phyloP scores from a whole-genome alignment of 2,797 vertebrate species.

The Manis crassicaudata region DNA sequence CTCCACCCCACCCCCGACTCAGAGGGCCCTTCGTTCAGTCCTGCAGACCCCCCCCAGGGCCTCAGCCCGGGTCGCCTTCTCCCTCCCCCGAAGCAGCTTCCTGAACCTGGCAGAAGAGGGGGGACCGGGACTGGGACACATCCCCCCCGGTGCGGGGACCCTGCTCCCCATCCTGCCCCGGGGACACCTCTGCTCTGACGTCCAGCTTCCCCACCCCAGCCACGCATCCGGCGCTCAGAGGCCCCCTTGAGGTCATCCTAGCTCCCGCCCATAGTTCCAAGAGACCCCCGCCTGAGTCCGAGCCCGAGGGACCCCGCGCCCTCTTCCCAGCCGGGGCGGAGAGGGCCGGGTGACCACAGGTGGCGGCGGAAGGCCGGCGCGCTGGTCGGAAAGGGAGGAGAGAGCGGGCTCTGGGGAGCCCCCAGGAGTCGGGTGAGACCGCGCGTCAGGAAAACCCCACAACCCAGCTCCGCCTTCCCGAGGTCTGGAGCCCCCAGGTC shows the following conservation, averaged over 20 bases:
- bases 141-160: background rate
- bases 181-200: background rate
- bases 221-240: background rate
- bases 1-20: background rate
- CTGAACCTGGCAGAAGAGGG: background rate
- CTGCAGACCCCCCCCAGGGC: background rate
- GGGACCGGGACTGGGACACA: background rate
- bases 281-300: background rate
- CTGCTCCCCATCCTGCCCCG: background rate
- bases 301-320: background rate
- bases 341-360: slow-evolving; percentile 45
- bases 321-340: background rate
- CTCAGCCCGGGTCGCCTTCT: background rate
- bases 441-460: background rate
- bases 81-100: background rate
- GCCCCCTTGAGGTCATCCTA: background rate
- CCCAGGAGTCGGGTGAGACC: background rate
- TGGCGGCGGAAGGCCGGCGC: slow-evolving; percentile 62
- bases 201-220: background rate
- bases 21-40: background rate
- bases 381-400: background rate
- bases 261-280: background rate
- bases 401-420: background rate
- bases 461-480: background rate
- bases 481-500: background rate